phyloP scores from a whole-genome alignment of 2,113 vertebrate genomes.

The Hylia prasina region DNA sequence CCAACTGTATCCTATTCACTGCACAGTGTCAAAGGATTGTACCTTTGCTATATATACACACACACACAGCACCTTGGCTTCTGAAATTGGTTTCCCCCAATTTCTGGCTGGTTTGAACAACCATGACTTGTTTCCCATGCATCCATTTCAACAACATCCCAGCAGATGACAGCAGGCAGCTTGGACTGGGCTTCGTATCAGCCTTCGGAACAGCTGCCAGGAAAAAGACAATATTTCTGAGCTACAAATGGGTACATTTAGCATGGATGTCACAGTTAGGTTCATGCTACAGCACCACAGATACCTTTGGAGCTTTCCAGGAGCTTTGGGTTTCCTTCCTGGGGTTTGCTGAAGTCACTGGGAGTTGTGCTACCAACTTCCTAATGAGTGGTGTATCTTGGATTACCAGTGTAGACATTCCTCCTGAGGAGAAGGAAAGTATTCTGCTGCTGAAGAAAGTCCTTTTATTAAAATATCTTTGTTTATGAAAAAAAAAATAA shows the following conservation, averaged over 20 bases:
- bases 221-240: background rate
- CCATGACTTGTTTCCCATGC: background rate
- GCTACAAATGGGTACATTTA: background rate
- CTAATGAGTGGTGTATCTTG: background rate
- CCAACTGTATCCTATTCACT: background rate
- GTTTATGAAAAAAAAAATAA: background rate
- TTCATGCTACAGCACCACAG: background rate
- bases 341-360: background rate
- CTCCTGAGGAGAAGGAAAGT: background rate
- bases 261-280: background rate
- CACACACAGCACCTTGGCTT: background rate
- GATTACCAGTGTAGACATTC: background rate
- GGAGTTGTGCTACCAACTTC: background rate
- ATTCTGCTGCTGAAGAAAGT: background rate
- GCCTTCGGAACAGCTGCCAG: background rate
- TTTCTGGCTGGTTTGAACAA: background rate
- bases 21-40: background rate
- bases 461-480: background rate
- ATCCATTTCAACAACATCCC: background rate
- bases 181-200: background rate
- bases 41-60: background rate
- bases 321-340: background rate
- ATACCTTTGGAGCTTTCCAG: background rate
- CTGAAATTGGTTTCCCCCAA: background rate
- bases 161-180: slow-evolving; percentile 9